phyloP scores from a whole-genome alignment of 1,140 invertebrate species.

The Ceratina japonica region DNA sequence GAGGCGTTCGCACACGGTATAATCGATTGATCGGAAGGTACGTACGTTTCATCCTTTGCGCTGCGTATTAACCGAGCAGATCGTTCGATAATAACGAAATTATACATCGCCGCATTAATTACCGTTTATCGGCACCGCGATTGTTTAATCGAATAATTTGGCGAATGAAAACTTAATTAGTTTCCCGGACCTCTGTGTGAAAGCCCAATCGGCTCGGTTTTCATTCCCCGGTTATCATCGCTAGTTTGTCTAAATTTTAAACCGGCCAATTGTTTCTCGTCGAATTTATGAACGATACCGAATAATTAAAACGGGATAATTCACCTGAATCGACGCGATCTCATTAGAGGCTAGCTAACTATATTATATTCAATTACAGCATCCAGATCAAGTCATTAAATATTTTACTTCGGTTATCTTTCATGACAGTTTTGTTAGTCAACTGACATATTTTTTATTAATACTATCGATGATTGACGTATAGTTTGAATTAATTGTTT shows the following conservation, averaged over 20 bases:
- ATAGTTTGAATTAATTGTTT: too few relatives aligned
- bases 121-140: constrained; percentile 25
- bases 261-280: background rate
- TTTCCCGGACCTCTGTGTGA: background rate
- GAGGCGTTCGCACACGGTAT: background rate
- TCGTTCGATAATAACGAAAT: constrained; percentile 47
- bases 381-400: too few relatives aligned
- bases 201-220: background rate
- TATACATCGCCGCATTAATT: constrained; percentile 43
- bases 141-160: constrained; percentile 45
- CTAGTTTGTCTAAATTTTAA: background rate
- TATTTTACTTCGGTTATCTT: too few relatives aligned
- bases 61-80: constrained; percentile 32
- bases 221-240: background rate
- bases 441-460: too few relatives aligned
- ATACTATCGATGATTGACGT: too few relatives aligned
- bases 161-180: constrained; percentile 46
- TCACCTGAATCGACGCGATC: too few relatives aligned
- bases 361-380: too few relatives aligned
- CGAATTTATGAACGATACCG: too few relatives aligned
- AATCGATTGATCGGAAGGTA: constrained; percentile 19
- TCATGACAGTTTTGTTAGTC: too few relatives aligned
- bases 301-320: too few relatives aligned
- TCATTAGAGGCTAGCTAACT: too few relatives aligned
- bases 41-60: constrained; percentile 29